Evolutionary conservation across 2,113 vertebrate genomes (phyloP), one percentile per base, ranked within the genome.

Genomic region (Pygathrix nemaeus): DNA sequence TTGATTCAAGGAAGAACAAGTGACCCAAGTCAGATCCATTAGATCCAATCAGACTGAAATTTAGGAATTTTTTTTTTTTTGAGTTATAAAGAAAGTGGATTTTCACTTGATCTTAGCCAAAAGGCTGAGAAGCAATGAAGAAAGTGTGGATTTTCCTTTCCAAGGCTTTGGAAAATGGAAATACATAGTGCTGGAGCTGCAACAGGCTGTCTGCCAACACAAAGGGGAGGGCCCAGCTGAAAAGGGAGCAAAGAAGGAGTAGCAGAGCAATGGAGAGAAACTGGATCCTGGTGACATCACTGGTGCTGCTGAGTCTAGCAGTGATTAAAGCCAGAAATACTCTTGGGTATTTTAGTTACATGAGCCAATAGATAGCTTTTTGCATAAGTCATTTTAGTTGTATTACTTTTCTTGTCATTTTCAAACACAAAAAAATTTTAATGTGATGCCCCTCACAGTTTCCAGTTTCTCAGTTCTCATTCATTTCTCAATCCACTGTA

Each of bases 321-420:
- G 64, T 73, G 85, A 85, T 57, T 76, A 45, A 73, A 23, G 30
- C 38, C 43, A 68, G 50, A 88, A 88, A 25, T 10, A 72, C 7
- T 73, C 64, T 13, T 38, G 61, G 55, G 23, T 84, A 23, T 87
- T 93, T 90, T 20, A 13, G 59, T 57, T 78, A 17, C 55, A 30
- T 10, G 48, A 91, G 82, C 88, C 93, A 68, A 25, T 4, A 35
- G 84, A 81, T 57, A 61, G 43, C 18, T 61, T 91, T 85, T 25
- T 59, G 43, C 50, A 11, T 38, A 90, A 90, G 55, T 70, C 72
- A 59, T 57, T 88, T n/a, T 50, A 30, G 52, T 48, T 50, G n/a
- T 40, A 40, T 59, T 79, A 61, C 11, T 88, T 84, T 92, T 72
- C 52, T 79, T 61, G 16, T 50, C 40, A n/a, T 85, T 87, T 92